A percentile compares a stretch with the other conserved stretches of the same genome.
These are phyloP conservation scores for Microcebus tavaratra DNA, from an alignment of 2,113 vertebrate genomes.

Conservation along the genomic window DNA sequence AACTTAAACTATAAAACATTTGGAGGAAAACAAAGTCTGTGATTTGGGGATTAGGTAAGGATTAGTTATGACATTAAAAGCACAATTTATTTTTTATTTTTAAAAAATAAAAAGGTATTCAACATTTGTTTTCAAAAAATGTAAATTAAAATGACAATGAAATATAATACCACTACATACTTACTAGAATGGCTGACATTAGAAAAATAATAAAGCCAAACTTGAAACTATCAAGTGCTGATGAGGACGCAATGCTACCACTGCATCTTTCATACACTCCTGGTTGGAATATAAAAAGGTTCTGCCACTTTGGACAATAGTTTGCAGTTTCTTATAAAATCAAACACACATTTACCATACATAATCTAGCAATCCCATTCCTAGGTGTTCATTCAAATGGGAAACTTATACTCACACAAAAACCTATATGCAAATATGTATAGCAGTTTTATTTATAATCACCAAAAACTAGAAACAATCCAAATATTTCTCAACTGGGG, in stretches of 20 bases:
- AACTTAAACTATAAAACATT: neutral
- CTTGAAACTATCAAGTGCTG: neutral
- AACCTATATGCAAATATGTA: neutral
- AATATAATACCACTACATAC: neutral
- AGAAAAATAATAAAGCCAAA: neutral
- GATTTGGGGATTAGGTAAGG: neutral
- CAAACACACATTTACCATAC: neutral
- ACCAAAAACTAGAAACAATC: neutral
- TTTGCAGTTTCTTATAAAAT: neutral
- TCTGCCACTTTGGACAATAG: neutral
- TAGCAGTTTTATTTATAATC: neutral
- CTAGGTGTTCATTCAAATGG: neutral
- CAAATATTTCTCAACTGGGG: neutral
- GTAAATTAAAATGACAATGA: neutral
- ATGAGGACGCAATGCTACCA: neutral
- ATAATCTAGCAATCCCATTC: neutral
- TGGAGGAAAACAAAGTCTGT: neutral
- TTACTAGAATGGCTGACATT: neutral
- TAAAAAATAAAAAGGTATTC: neutral
- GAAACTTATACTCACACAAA: neutral
- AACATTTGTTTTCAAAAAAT: neutral
- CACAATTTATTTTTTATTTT: too few relatives aligned
- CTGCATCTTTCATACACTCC: neutral
- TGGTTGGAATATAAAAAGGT: neutral
- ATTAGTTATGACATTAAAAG: neutral